Base-by-base conservation (phyloP, 2,797 vertebrate species). In the Ceryle rudis region DNA sequence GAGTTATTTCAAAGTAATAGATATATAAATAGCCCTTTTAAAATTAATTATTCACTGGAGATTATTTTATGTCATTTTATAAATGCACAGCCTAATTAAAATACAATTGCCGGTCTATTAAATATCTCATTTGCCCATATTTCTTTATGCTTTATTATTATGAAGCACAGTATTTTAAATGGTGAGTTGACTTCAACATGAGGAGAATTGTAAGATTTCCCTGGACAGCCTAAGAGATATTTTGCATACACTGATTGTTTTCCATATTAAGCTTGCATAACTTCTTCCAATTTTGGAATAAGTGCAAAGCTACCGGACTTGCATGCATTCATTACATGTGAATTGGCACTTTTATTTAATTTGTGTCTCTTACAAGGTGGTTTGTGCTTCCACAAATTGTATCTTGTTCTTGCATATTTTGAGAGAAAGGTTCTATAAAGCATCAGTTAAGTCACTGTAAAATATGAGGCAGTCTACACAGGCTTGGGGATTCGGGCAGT, bases 1-100 rank as follows among this genome's bases (percentile, higher is more conserved):
- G 21, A 78, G 33, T 81, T 78, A 55, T 84, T 95, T 95, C 74
- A 41, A 73, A 87, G 86, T 41, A 81, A 54, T 51, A 33, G 21
- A 41, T 29, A 73, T 57, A 61, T 66, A 73, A 90, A 91, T 70
- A 73, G 23, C 49, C 66, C 75, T 69, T 85, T 79, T 41, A 67
- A 80, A 94, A 92, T 44, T 77, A 47, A 77, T 85, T 85, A 75
- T 87, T 93, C 85, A 69, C 77, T 81, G 74, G 67, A 72, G 74
- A 92, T 71, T 35, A 65, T 91, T 95, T 96, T 74, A 77, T 67
- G 54, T 67, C n/a, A 55, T 88, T 95, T 91, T 89, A 47, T 72
- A 90, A 91, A 86, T 80, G 37, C 69, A 69, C 23, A 83, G 29
- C 54, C 91, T 81, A 93, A 95, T 97, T 95, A 89, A 62, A 86